A percentile compares a stretch with the other conserved stretches of the same genome.
Conservation (phyloP, 2,797 vertebrate species). For the Crocodylus rhombifer region DNA sequence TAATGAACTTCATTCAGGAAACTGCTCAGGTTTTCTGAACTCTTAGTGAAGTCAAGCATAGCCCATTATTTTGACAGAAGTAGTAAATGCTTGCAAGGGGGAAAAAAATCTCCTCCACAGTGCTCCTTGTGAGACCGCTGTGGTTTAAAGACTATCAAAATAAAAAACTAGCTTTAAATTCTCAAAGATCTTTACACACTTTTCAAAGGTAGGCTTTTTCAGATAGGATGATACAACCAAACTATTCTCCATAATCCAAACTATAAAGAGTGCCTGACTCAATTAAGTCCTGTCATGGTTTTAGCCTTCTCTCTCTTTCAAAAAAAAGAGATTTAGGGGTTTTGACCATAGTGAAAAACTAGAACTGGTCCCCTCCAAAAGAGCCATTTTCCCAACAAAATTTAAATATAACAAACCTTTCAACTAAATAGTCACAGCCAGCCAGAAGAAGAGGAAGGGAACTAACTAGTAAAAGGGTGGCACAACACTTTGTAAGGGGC, state of each 20-base stretch:
- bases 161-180: neutral
- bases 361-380: too few species aligned
- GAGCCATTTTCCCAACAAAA: neutral
- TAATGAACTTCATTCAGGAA: neutral
- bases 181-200: neutral
- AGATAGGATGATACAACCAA: neutral
- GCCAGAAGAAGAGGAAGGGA: too few species aligned
- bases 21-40: neutral
- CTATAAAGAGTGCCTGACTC: neutral
- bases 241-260: neutral
- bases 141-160: neutral
- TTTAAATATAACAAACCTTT: neutral
- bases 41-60: neutral
- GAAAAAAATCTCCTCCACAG: neutral
- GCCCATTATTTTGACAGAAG: too few species aligned
- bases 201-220: neutral
- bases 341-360: neutral
- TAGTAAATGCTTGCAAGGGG: too few species aligned
- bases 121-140: neutral
- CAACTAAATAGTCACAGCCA: neutral
- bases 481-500: neutral
- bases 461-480: accelerated
- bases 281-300: neutral
- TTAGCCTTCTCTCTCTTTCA: neutral
- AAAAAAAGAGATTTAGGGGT: neutral